Evolutionary conservation across 1,140 invertebrate species (phyloP).

Genomic region (Diprion similis): DNA sequence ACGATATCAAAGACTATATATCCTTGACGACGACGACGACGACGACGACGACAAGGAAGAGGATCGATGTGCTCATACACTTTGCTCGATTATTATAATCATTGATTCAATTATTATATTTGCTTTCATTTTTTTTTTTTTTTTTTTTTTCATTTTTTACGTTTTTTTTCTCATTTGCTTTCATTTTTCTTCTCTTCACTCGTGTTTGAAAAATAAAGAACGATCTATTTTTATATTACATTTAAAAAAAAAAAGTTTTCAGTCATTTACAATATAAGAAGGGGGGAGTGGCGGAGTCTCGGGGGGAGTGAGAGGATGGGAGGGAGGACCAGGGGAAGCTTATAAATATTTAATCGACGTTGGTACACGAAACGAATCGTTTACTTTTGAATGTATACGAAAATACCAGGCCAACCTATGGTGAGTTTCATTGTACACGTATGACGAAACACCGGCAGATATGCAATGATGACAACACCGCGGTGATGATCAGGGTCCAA

Average conservation of each 20-base stretch:
- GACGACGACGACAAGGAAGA: slow-evolving; percentile 19
- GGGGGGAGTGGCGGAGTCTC: slow-evolving; percentile 7
- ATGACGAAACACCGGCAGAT: slow-evolving; percentile 22
- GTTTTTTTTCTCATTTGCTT: slow-evolving; percentile 18
- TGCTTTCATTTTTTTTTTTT: not conserved
- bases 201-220: slow-evolving; percentile 51
- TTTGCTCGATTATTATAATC: slow-evolving; percentile 27
- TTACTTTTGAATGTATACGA: slow-evolving; percentile 36
- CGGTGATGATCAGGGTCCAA: slow-evolving; percentile 33
- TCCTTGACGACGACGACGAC: slow-evolving; percentile 10
- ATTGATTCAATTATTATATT: not conserved
- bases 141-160: not conserved
- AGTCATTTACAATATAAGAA: slow-evolving; percentile 48
- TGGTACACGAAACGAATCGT: not conserved
- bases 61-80: slow-evolving; percentile 50
- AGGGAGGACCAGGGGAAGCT: not conserved
- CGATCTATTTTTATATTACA: slow-evolving; percentile 40
- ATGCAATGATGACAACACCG: slow-evolving; percentile 11
- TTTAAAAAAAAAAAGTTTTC: slow-evolving; percentile 31
- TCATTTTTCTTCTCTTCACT: slow-evolving; percentile 14
- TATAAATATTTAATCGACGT: slow-evolving; percentile 22
- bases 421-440: slow-evolving; percentile 15
- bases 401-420: slow-evolving; percentile 34
- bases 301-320: not conserved
- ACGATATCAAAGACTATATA: not conserved